phyloP scores from a whole-genome alignment of 2,797 vertebrate species.

The Anniella stebbinsi region DNA sequence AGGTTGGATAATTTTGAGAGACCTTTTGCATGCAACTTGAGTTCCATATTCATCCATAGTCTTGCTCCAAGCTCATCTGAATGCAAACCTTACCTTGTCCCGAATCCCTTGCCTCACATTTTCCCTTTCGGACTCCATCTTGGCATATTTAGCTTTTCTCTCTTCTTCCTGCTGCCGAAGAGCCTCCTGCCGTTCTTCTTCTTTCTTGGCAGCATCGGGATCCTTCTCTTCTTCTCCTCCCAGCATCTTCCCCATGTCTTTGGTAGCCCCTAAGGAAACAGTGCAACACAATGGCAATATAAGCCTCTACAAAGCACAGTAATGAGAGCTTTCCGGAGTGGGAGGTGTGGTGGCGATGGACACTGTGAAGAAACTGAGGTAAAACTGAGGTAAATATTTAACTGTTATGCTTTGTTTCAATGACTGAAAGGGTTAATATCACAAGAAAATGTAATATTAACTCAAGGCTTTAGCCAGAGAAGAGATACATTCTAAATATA shows the following conservation, averaged over 20 bases:
- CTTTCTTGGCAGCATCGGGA: conserved; percentile 96
- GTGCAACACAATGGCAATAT: conserved; percentile 10
- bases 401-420: no score
- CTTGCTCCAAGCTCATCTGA: not conserved
- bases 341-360: not conserved
- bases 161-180: conserved; percentile 97
- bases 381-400: no score
- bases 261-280: conserved; percentile 90
- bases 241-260: conserved; percentile 99
- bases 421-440: no score
- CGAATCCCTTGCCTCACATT: conserved; percentile 95
- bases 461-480: no score
- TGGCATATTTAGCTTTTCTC: conserved; percentile 96
- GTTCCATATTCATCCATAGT: not conserved
- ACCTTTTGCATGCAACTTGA: not conserved
- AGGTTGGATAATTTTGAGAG: not conserved
- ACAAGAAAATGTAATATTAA: no score
- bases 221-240: conserved; percentile 98
- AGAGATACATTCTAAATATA: no score
- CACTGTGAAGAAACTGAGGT: no score
- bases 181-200: conserved; percentile 96
- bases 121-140: conserved; percentile 98
- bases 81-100: conserved; percentile 87
- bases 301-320: not conserved
- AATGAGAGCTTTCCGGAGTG: not conserved